Conservation (phyloP, 2,797 vertebrate species). For the Tauraco hartlaubi region DNA sequence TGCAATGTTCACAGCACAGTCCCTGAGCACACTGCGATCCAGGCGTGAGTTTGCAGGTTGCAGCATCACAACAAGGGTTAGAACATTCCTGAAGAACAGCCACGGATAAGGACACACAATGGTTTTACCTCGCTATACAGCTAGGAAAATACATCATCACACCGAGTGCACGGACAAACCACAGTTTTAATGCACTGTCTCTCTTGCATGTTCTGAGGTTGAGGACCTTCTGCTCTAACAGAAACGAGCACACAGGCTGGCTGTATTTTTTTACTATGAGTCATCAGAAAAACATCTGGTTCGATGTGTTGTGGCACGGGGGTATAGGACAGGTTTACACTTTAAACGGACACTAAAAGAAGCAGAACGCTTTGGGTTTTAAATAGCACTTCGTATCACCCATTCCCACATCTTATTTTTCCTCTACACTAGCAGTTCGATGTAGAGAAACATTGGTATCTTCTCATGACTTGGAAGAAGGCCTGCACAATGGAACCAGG, state of each 20-base stretch:
- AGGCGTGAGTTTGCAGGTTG: slow-evolving; percentile 84
- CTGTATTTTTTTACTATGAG: background rate
- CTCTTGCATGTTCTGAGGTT: background rate
- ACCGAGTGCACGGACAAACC: accelerated
- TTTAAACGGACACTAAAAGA: background rate
- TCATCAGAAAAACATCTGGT: background rate
- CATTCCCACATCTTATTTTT: background rate
- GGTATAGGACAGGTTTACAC: background rate
- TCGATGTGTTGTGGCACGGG: background rate
- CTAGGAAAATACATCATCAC: background rate
- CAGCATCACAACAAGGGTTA: slow-evolving; percentile 86
- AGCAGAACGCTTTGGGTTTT: background rate
- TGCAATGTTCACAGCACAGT: slow-evolving; percentile 87
- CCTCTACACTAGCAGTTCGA: background rate
- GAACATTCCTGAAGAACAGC: slow-evolving; percentile 81
- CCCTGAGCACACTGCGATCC: slow-evolving; percentile 87
- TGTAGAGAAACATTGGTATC: background rate
- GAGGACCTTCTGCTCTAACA: background rate
- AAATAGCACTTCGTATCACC: background rate
- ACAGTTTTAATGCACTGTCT: background rate
- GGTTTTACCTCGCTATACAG: background rate
- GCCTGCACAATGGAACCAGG: background rate
- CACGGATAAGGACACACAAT: background rate
- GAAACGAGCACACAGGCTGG: background rate
- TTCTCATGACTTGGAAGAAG: background rate